Evolutionary conservation across 2,888 invertebrate species (phyloP), one percentile per base, ranked within the genome.

Genomic region (Ichneumoninae sp.): DNA sequence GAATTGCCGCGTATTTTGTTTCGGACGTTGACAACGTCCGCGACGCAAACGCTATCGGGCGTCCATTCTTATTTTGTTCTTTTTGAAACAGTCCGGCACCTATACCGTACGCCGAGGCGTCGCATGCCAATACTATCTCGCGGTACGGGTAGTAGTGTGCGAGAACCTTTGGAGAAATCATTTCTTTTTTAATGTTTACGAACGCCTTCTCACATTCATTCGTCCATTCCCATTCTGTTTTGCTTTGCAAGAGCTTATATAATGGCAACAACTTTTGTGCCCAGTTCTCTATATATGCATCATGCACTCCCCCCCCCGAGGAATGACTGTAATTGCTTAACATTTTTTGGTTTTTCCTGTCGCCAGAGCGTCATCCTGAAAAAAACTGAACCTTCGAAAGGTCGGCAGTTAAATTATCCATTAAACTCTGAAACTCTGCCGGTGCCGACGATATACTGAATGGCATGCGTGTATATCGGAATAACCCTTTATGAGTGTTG

Each of bases 11-110:
- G 22, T 78, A 78, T 60, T 78, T 78, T 36, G 40, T 47, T 47
- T 78, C 78, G 33, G 70, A 62, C 1, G 47, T 22, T 44, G 62
- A 60, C 22, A 70, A 78, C 0, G 78, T 62, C 50, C 62, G 62
- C 52, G 70, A 78, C 22, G 78, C 22, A 22, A 70, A 70, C 50
- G 78, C 70, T 10, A 78, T 70, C 22, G 70, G 70, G 19, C 62
- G 47, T 13, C 70, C 60, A 22, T 33, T 13, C 47, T 50, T 62
- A 36, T 78, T 50, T 60, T 44, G 8, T 19, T 70, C 22, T 62
- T 47, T 44, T 60, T 70, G 78, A 3, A 50, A 50, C 33, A 78
- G 13, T 1, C 22, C 78, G 19, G 78, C 78, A 33, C 78, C 70
- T 7, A 78, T 57, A 6, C 78, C 70, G 30, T 44, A 50, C 4